Conservation (phyloP, 2,113 vertebrate genomes). For the Strigops habroptila region DNA sequence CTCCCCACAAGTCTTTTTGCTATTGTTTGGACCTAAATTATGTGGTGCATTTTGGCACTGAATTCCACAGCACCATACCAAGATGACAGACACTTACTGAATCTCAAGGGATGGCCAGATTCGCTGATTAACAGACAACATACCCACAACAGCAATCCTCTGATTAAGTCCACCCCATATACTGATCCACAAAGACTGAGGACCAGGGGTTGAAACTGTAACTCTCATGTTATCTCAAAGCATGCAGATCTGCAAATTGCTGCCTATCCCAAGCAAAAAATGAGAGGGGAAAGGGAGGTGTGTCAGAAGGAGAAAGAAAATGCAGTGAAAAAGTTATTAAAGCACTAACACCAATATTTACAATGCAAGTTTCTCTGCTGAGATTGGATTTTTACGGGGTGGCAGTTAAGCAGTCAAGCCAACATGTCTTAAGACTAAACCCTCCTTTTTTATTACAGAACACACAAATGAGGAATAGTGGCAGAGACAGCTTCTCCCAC, state of each 20-base stretch:
- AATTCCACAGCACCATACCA: not conserved
- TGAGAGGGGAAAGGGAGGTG: not conserved
- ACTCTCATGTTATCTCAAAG: not conserved
- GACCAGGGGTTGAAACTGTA: not conserved
- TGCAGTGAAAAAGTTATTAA: not conserved
- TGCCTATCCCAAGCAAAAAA: not conserved
- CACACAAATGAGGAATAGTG: not conserved
- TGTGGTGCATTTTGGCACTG: not conserved
- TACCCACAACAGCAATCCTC: not conserved
- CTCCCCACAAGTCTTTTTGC: not conserved
- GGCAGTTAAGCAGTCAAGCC: accelerated
- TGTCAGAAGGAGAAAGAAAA: not conserved
- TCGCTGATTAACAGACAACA: not conserved
- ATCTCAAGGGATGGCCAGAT: not conserved
- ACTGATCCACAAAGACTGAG: not conserved
- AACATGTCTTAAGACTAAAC: not conserved
- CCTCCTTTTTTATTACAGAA: not conserved
- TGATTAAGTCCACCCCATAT: not conserved
- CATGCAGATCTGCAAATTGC: not conserved
- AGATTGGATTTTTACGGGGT: not conserved
- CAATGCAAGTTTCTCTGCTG: not conserved
- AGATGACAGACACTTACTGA: not conserved
- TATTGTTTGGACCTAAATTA: not conserved
- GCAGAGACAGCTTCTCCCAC: not conserved
- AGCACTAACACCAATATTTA: not conserved